Percentiles rank a stretch among this genome's conserved stretches.
Evolutionary conservation across 2,113 vertebrate species (phyloP).

Genomic region (Sinocyclocheilus rhinocerous): DNA sequence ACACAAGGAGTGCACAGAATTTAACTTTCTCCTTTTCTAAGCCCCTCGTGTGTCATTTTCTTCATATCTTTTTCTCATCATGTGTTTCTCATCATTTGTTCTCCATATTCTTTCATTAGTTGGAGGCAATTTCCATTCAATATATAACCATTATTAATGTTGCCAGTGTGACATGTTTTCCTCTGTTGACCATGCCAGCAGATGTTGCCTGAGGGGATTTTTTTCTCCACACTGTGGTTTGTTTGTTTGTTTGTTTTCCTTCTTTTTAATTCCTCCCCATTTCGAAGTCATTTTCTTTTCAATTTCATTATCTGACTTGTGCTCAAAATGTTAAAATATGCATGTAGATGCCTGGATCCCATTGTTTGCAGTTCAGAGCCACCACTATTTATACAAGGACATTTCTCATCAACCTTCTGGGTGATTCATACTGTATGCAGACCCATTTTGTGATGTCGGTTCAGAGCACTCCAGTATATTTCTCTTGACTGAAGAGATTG

Average conservation of each 20-base stretch:
- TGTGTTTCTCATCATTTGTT: conserved; percentile 5
- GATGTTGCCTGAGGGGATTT: conserved; percentile 50
- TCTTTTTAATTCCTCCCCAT: conserved; percentile 46
- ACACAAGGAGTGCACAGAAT: neutral
- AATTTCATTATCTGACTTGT: conserved; percentile 48
- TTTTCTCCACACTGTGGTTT: neutral
- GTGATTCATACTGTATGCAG: neutral
- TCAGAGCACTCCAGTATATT: conserved; percentile 7
- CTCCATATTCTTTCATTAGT: conserved; percentile 38
- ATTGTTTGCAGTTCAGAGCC: conserved; percentile 34
- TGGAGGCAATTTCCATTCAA: conserved; percentile 40
- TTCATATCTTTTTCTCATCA: neutral
- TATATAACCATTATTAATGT: conserved; percentile 49
- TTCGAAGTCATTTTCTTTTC: conserved; percentile 46
- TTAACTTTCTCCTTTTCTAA: neutral
- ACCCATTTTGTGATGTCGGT: conserved; percentile 21
- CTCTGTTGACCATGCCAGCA: conserved; percentile 52
- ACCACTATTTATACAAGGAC: neutral
- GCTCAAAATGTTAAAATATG: conserved; percentile 56
- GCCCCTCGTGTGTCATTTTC: conserved; percentile 6
- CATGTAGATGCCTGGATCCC: neutral
- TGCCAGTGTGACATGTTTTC: conserved; percentile 42
- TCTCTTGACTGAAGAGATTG: conserved; percentile 22
- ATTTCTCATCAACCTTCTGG: neutral
- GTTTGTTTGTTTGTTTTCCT: conserved; percentile 48